These are phyloP conservation scores for Tragelaphus oryx DNA, from an alignment of 2,797 vertebrate species.

Conservation along the genomic window DNA sequence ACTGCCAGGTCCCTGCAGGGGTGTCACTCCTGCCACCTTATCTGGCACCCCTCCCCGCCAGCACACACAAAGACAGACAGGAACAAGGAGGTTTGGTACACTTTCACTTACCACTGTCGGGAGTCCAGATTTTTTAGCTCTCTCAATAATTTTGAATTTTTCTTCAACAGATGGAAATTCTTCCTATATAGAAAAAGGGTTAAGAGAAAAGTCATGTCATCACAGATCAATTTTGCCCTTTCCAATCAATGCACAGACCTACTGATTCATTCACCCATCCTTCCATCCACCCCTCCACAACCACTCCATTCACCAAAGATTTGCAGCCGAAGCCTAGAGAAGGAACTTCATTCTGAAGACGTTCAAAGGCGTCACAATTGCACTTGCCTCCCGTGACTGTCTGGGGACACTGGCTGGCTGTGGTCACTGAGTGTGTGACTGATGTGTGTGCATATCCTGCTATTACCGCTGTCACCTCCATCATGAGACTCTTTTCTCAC, in stretches of 20 bases:
- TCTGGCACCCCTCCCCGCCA: neutral
- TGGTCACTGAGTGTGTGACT: neutral
- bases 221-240: neutral
- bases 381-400: neutral
- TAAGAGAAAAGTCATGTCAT: constrained; percentile 46
- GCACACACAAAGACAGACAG: neutral
- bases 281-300: neutral
- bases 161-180: constrained; percentile 98
- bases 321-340: neutral
- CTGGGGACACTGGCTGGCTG: neutral
- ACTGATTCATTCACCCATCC: neutral
- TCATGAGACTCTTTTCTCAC: neutral
- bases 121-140: constrained; percentile 99
- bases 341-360: neutral
- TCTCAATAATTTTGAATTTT: constrained; percentile 96
- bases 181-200: constrained; percentile 84
- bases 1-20: neutral
- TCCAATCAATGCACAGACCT: neutral
- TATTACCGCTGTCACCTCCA: neutral
- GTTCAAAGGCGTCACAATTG: neutral
- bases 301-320: neutral
- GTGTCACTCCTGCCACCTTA: neutral
- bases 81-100: neutral
- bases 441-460: neutral
- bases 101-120: constrained; percentile 92